phyloP scores from a whole-genome alignment of 2,888 invertebrate species.

The Hypomecis atomaria region DNA sequence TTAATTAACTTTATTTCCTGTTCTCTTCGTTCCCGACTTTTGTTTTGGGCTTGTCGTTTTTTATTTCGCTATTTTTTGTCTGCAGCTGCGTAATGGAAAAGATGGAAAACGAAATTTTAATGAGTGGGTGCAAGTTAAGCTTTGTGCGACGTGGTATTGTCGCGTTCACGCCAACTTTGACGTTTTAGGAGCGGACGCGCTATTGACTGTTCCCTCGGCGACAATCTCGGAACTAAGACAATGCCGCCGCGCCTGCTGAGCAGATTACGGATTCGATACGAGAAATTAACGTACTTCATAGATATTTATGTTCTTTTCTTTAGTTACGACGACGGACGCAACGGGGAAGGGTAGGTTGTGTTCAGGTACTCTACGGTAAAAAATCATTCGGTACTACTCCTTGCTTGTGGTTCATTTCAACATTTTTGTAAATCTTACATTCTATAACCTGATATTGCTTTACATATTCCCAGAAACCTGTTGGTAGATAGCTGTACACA shows the following conservation, averaged over 20 bases:
- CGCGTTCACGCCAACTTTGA: slow-evolving; percentile 69
- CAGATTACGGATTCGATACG: slow-evolving; percentile 37
- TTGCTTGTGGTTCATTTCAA: no score
- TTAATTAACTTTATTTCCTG: slow-evolving; percentile 85
- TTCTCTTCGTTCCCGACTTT: slow-evolving; percentile 81
- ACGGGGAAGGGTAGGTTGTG: no score
- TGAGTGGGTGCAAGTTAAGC: slow-evolving; percentile 80
- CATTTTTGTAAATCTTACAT: no score
- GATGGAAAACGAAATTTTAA: slow-evolving; percentile 84
- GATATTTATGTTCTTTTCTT: background rate
- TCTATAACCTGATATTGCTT: no score
- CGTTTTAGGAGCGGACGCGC: slow-evolving; percentile 67
- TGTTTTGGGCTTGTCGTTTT: slow-evolving; percentile 77
- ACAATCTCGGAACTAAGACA: slow-evolving; percentile 54
- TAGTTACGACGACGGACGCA: background rate
- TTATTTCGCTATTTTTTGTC: slow-evolving; percentile 83
- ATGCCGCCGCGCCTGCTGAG: slow-evolving; percentile 48
- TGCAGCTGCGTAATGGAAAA: slow-evolving; percentile 82
- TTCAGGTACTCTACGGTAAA: no score
- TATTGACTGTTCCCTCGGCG: slow-evolving; percentile 58
- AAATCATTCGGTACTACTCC: no score
- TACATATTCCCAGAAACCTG: no score
- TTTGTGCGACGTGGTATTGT: slow-evolving; percentile 76
- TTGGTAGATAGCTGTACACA: no score
- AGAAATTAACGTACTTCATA: slow-evolving; percentile 23